phyloP scores from a whole-genome alignment of 2,797 vertebrate species.

The Rhadinocentrus ornatus region DNA sequence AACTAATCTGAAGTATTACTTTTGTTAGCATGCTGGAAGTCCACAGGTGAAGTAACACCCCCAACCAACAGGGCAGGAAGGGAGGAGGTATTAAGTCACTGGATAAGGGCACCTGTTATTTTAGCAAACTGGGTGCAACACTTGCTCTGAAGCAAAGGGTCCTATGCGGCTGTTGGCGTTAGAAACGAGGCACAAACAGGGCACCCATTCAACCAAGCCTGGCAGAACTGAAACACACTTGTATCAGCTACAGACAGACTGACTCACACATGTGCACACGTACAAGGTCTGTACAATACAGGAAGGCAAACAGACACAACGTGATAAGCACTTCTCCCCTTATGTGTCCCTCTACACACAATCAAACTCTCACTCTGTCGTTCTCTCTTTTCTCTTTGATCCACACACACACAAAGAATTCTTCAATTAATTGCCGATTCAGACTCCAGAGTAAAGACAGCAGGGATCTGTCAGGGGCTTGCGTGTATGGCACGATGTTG shows the following conservation, averaged over 20 bases:
- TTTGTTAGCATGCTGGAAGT: constrained; percentile 19
- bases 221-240: constrained; percentile 69
- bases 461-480: constrained; percentile 50
- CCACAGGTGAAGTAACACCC: constrained; percentile 67
- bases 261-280: constrained; percentile 59
- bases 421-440: constrained; percentile 59
- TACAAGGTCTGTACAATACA: constrained; percentile 51
- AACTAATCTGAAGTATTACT: constrained; percentile 26
- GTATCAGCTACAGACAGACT: constrained; percentile 49
- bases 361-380: constrained; percentile 45
- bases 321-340: constrained; percentile 44
- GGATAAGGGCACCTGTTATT: constrained; percentile 81
- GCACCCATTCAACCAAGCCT: constrained; percentile 72
- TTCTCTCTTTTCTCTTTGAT: constrained; percentile 27
- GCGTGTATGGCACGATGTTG: constrained; percentile 58
- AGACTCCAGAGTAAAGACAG: constrained; percentile 45
- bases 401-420: constrained; percentile 29
- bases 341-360: constrained; percentile 41
- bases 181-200: constrained; percentile 69
- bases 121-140: constrained; percentile 74
- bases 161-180: constrained; percentile 74
- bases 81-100: constrained; percentile 59
- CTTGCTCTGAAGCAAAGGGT: constrained; percentile 72
- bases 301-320: constrained; percentile 67
- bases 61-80: constrained; percentile 35